Evolutionary conservation across 2,888 invertebrate genomes (phyloP).

Genomic region (Leptopilina drosophilae): DNA sequence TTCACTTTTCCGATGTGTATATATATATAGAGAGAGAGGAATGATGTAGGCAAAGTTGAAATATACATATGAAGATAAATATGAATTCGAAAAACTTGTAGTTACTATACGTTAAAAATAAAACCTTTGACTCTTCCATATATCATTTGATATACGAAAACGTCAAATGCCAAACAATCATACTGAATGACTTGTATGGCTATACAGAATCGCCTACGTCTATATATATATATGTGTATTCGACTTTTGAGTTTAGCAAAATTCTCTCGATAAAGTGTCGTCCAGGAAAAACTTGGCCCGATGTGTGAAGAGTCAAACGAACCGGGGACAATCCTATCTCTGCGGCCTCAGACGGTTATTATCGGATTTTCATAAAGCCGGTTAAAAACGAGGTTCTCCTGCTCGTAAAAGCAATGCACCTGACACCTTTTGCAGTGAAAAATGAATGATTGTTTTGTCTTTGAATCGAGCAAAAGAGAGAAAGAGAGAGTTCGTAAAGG

Average conservation of each 20-base stretch:
- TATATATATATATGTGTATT: conserved; percentile 18
- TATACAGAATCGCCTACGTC: not conserved
- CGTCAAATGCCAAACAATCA: conserved; percentile 25
- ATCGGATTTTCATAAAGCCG: conserved; percentile 67
- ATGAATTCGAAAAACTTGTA: not conserved
- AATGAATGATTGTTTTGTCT: conserved; percentile 39
- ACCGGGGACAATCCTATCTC: conserved; percentile 53
- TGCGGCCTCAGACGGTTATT: conserved; percentile 56
- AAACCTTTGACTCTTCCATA: not conserved
- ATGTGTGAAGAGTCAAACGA: conserved; percentile 6
- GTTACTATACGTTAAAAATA: not conserved
- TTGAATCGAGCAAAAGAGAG: too few species aligned
- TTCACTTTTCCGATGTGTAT: not conserved
- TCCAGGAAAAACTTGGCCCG: conserved; percentile 16
- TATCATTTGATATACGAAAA: conserved; percentile 1
- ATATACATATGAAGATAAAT: conserved; percentile 6
- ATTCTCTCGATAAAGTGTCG: conserved; percentile 41
- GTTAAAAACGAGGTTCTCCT: conserved; percentile 56
- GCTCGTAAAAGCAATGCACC: conserved; percentile 51
- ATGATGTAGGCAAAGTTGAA: not conserved
- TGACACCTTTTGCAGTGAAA: conserved; percentile 44
- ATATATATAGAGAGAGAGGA: not conserved
- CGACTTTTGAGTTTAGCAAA: conserved; percentile 49
- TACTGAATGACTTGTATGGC: not conserved
- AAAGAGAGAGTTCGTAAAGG: conserved; percentile 1